Evolutionary conservation across 2,888 invertebrate genomes (phyloP), one percentile per base, ranked within the genome.

Genomic region (Agrenia bidenticulata): DNA sequence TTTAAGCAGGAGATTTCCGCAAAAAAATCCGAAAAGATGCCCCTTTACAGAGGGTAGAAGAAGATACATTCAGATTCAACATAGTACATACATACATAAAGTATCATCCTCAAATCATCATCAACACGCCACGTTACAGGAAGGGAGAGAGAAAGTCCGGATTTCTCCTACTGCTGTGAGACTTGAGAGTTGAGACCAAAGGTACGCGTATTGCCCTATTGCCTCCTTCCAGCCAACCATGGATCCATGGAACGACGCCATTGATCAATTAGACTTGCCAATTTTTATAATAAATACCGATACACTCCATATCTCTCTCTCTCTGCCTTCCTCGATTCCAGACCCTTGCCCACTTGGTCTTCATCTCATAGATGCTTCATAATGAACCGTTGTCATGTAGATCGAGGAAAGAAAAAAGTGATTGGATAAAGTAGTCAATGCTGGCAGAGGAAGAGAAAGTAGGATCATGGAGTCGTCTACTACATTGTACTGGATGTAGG

Each of bases 211-310:
- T 11, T 32, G 11, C 32, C 4, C 4, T 11, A 32, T 7, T 32
- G n/a, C n/a, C 32, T 32, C 32, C 32, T 4, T 7, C 32, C 32
- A 7, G 5, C 32, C 32, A 32, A 32, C 5, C 4, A 32, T 32
- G 32, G 32, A n/a, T 45, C 7, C 4, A 45, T n/a, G 15, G 45
- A 15, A 45, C 7, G 45, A 15, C 45, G 4, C 21, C 51, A 51
- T 51, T 51, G 51, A 51, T 51, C 51, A 51, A 51, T 51, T 51
- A 51, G 13, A 13, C 51, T 51, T 19, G 21, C 13, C 51, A 32
- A 32, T 32, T 32, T 32, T 32, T 32, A 32, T 32, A 32, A 32
- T 32, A 32, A 32, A 32, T 32, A 32, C 11, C 32, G 32, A 32
- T 32, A 32, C 32, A 7, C 32, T 32, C n/a, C n/a, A n/a, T 32